phyloP scores from a whole-genome alignment of 2,888 invertebrate species.

The Dasypogon diadema region DNA sequence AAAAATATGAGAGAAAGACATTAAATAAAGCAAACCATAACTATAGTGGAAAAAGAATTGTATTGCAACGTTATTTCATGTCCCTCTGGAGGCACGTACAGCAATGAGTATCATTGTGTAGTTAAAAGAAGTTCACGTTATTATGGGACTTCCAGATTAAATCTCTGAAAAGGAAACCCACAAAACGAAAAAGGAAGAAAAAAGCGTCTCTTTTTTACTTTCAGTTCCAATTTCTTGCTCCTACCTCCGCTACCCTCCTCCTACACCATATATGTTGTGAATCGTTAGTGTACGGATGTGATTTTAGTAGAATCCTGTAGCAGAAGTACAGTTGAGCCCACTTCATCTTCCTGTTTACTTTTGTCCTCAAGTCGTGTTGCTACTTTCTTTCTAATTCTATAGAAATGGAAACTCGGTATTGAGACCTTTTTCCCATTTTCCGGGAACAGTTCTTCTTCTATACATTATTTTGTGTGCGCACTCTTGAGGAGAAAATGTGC shows the following conservation, averaged over 20 bases:
- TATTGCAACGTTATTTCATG: not conserved
- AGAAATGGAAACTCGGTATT: constrained; percentile 31
- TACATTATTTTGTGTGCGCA: constrained; percentile 19
- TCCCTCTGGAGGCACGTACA: constrained; percentile 16
- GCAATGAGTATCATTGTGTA: constrained; percentile 24
- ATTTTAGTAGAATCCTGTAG: constrained; percentile 15
- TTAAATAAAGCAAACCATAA: constrained; percentile 32
- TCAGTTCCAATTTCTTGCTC: not conserved
- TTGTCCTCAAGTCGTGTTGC: constrained; percentile 29
- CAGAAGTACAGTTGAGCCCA: constrained; percentile 20
- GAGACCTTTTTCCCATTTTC: constrained; percentile 20
- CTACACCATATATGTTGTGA: not conserved
- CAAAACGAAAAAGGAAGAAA: constrained; percentile 36
- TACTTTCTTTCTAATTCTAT: constrained; percentile 32
- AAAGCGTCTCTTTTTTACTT: constrained; percentile 27
- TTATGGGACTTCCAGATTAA: constrained; percentile 47
- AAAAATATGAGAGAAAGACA: constrained; percentile 45
- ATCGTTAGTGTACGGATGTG: constrained; percentile 27
- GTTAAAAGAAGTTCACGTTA: constrained; percentile 37
- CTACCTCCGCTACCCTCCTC: not conserved
- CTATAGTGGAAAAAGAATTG: not conserved
- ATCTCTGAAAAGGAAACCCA: constrained; percentile 45
- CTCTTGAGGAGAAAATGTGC: constrained; percentile 32
- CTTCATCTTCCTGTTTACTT: constrained; percentile 41
- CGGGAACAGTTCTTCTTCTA: constrained; percentile 13